Percentiles rank a stretch among this genome's conserved stretches.
Evolutionary conservation across 2,888 invertebrate species (phyloP).

Genomic region (Dascillus cervinus): DNA sequence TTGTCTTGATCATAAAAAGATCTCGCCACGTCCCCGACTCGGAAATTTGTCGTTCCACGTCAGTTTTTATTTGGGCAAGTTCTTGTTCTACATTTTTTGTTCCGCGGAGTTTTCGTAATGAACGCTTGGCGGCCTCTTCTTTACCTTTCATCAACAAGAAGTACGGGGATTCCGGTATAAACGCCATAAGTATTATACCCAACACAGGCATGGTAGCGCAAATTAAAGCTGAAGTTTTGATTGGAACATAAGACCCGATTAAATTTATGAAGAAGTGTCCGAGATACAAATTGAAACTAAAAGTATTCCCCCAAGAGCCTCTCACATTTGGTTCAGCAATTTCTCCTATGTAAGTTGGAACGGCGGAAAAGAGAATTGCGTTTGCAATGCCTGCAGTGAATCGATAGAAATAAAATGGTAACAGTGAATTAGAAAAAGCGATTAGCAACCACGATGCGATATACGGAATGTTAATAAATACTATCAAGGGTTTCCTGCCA

Average conservation of each 20-base stretch:
- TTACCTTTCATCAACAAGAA: constrained; percentile 37
- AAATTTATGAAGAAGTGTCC: constrained; percentile 56
- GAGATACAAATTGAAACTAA: constrained; percentile 48
- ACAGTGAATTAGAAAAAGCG: no score
- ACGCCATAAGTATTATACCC: constrained; percentile 50
- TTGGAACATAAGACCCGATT: constrained; percentile 50
- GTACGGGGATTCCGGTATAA: constrained; percentile 57
- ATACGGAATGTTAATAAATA: no score
- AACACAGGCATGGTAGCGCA: constrained; percentile 50
- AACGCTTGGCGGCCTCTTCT: constrained; percentile 40
- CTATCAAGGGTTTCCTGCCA: no score
- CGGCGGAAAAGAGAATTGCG: no score
- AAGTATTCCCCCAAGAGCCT: constrained; percentile 55
- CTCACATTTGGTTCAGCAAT: constrained; percentile 50
- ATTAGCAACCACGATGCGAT: no score
- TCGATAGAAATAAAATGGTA: no score
- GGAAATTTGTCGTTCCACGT: constrained; percentile 38
- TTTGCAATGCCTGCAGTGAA: no score
- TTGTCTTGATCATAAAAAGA: constrained; percentile 46
- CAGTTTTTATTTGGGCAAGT: constrained; percentile 24
- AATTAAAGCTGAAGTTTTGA: constrained; percentile 46
- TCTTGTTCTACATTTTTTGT: constrained; percentile 44
- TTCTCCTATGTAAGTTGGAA: constrained; percentile 59
- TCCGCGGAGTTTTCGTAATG: constrained; percentile 51
- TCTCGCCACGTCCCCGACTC: constrained; percentile 47